Conservation (phyloP, 2,113 vertebrate genomes). For the Lampris incognitus region DNA sequence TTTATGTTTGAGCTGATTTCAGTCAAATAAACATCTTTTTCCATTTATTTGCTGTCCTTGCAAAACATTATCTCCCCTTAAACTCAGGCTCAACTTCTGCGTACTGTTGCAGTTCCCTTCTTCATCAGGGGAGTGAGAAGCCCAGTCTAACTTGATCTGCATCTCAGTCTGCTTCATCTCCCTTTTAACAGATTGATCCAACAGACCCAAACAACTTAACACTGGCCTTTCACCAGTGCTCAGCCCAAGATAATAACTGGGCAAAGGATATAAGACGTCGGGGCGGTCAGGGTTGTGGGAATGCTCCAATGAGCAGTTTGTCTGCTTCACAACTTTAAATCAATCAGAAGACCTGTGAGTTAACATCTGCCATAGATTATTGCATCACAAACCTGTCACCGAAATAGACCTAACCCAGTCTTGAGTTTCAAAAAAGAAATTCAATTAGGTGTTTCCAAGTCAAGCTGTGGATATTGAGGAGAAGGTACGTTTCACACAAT, state of each 20-base stretch:
- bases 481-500: conserved; percentile 20
- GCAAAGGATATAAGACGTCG: background rate
- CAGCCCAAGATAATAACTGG: too few species aligned
- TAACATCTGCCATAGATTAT: background rate
- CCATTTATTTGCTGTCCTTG: background rate
- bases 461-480: background rate
- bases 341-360: conserved; percentile 26
- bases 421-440: conserved; percentile 16
- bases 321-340: conserved; percentile 26
- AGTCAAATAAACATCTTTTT: background rate
- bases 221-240: background rate
- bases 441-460: conserved; percentile 16
- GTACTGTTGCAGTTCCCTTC: too few species aligned
- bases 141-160: background rate
- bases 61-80: too few species aligned
- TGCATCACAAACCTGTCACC: conserved; percentile 13
- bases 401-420: conserved; percentile 3
- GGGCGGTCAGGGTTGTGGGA: background rate
- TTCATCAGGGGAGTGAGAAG: background rate
- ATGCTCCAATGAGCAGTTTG: background rate
- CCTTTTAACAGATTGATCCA: background rate
- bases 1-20: background rate
- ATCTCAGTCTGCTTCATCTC: background rate
- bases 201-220: background rate
- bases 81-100: too few species aligned